Evolutionary conservation across 2,888 invertebrate genomes (phyloP), one percentile per base, ranked within the genome.

Genomic region (Dicranocentrus wangi): DNA sequence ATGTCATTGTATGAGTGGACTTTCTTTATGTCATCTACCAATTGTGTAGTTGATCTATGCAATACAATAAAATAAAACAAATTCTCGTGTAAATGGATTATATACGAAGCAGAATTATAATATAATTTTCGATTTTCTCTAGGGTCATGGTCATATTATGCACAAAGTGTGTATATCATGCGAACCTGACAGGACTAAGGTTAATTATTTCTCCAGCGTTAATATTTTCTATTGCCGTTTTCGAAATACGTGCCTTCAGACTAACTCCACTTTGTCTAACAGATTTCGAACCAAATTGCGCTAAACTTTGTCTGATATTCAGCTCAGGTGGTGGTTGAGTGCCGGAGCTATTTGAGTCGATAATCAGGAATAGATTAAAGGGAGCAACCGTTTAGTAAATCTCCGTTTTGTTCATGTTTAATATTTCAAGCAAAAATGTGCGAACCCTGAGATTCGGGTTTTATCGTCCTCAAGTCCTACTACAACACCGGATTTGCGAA

Each of bases 1-100:
- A 70, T 42, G 19, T 82, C 80, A 17, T 76, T 27, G n/a, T 60
- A 51, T 0, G 80, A 71, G 43, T 68, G 65, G 15, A 43, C 65
- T 17, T 69, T 28, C 17, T 77, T 77, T 2, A 77, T 69, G 13
- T 77, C 77, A 39, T 51, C 60, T 3, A 76, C 51, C 19, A 76
- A 28, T 27, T 51, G 3, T n/a, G 43, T 51, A 0, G 60, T 28
- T 17, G 76, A 68, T 25, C 76, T 76, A 21, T 27, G 42, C 3
- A 13, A 2, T 13, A n/a, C n/a, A n/a, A n/a, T n/a, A n/a, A n/a
- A n/a, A n/a, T n/a, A n/a, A n/a, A n/a, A n/a, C n/a, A n/a, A n/a
- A n/a, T n/a, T n/a, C n/a, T n/a, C n/a, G n/a, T 17, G 13, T 2
- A 68, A 28, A 66, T 27, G 19, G 19, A 42, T 65, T 65, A n/a